Evolutionary conservation across 2,113 vertebrate genomes (phyloP), one percentile per base, ranked within the genome.

Genomic region (Epinephelus cyanopodus): DNA sequence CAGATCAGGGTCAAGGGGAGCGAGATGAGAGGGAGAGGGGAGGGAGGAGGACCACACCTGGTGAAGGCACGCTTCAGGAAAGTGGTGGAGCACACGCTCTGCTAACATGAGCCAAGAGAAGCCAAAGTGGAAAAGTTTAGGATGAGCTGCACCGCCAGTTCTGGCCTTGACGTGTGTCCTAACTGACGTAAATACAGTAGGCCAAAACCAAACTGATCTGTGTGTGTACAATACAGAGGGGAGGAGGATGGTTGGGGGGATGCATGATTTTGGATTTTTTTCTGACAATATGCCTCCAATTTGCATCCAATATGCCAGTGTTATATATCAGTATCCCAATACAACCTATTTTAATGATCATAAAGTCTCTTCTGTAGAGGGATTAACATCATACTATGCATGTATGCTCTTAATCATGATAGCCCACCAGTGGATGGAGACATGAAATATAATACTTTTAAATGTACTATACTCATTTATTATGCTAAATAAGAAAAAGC

Each of bases 1-100:
- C 1, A 25, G 81, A 89, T 93, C 92, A 92, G 88, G 91, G 92
- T 93, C 87, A 92, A 91, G 92, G 90, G 86, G 85, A 94, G 77
- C 52, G 11, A 93, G 87, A 92, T 92, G 93, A 93, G 91, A 91
- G 83, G 79, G 27, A 81, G 64, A 66, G 65, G 64, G 50, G 80
- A 54, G 47, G 84, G 82, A 57, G 73, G 42, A 60, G 80, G 90
- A 93, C 93, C 93, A 93, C 93, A 94, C 93, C 92, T 91, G 91
- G 83, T 77, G 91, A 82, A 87, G 92, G 74, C 93, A 92, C 92
- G 71, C 91, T 93, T 82, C 77, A 57, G 90, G 91, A 88, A 89
- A 29, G 90, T 69, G 90, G 68, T 78, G 82, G 37, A 81, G 74
- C 66, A 10, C 61, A 57, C 33, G 13, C 64, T 58, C 62, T 42